phyloP scores from a whole-genome alignment of 2,113 vertebrate species.

The Salminus brasiliensis region DNA sequence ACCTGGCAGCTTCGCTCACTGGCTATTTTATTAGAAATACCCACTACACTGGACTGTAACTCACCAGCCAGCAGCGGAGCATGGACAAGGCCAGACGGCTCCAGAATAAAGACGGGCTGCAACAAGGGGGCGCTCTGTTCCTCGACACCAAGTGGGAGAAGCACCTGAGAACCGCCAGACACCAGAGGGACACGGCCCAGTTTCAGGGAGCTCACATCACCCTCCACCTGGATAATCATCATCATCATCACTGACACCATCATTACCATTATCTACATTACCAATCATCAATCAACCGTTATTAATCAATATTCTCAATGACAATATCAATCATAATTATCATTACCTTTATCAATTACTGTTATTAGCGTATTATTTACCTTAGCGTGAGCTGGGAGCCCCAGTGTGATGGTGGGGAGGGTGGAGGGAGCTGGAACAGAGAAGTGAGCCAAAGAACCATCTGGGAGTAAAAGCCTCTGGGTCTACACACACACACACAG shows the following conservation, averaged over 20 bases:
- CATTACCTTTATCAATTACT: background rate
- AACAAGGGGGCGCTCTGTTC: slow-evolving; percentile 81
- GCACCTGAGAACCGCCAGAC: slow-evolving; percentile 71
- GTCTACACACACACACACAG: slow-evolving; percentile 61
- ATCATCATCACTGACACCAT: background rate
- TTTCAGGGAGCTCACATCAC: slow-evolving; percentile 80
- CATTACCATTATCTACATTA: background rate
- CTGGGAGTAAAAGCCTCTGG: slow-evolving; percentile 76
- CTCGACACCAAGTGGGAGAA: slow-evolving; percentile 81
- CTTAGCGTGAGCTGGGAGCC: slow-evolving; percentile 86
- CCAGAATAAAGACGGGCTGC: slow-evolving; percentile 88
- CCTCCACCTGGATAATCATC: slow-evolving; percentile 73
- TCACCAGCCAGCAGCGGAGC: slow-evolving; percentile 83
- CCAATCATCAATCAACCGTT: background rate
- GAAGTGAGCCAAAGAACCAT: slow-evolving; percentile 79
- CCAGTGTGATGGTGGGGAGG: slow-evolving; percentile 90
- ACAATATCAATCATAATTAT: background rate
- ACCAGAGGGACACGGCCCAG: slow-evolving; percentile 74
- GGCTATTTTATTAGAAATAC: background rate
- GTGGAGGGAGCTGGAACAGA: slow-evolving; percentile 82
- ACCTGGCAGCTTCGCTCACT: too few species aligned
- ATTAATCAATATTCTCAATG: too few species aligned
- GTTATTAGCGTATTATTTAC: slow-evolving; percentile 66
- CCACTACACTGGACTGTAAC: slow-evolving; percentile 28
- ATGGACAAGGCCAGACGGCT: slow-evolving; percentile 82